These are phyloP conservation scores for Chironex yamaguchii DNA, from an alignment of 30 jellyfish, hydroid and myxozoan genomes.

Conservation along the genomic window DNA sequence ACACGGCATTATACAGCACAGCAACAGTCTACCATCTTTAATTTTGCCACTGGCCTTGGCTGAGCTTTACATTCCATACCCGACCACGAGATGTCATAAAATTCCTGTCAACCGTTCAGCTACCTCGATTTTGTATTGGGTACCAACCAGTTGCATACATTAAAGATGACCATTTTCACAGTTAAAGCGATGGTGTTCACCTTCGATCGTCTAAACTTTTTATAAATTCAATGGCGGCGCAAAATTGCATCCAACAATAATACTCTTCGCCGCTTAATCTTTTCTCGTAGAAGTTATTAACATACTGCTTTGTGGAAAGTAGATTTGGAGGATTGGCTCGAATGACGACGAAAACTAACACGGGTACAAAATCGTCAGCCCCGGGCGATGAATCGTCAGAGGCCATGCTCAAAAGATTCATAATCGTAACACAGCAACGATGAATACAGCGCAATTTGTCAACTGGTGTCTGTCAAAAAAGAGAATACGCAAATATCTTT, in stretches of 20 bases:
- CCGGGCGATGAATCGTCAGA: constrained; percentile 95
- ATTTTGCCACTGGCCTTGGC: too few relatives aligned
- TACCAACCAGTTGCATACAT: too few relatives aligned
- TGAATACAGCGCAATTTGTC: constrained; percentile 94
- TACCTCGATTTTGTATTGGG: too few relatives aligned
- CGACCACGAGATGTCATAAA: too few relatives aligned
- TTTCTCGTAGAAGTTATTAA: constrained; percentile 81
- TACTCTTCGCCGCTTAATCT: constrained; percentile 94
- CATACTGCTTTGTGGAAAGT: constrained; percentile 94
- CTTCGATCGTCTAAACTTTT: constrained; percentile 54
- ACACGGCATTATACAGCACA: too few relatives aligned
- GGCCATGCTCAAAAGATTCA: constrained; percentile 99
- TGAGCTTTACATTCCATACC: too few relatives aligned
- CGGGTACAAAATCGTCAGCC: constrained; percentile 99
- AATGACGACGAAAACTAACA: constrained; percentile 94
- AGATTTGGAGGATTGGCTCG: constrained; percentile 99
- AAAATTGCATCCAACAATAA: constrained; percentile 98
- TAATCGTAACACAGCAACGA: constrained; percentile 96
- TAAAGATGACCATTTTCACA: too few relatives aligned
- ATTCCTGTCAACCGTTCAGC: too few relatives aligned
- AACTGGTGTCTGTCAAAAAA: constrained; percentile 89
- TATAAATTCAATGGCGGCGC: constrained; percentile 94
- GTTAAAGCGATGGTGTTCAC: too few relatives aligned
- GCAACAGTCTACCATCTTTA: too few relatives aligned
- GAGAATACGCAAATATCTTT: background rate